Evolutionary conservation across 2,113 vertebrate species (phyloP).

Genomic region (Egretta garzetta): DNA sequence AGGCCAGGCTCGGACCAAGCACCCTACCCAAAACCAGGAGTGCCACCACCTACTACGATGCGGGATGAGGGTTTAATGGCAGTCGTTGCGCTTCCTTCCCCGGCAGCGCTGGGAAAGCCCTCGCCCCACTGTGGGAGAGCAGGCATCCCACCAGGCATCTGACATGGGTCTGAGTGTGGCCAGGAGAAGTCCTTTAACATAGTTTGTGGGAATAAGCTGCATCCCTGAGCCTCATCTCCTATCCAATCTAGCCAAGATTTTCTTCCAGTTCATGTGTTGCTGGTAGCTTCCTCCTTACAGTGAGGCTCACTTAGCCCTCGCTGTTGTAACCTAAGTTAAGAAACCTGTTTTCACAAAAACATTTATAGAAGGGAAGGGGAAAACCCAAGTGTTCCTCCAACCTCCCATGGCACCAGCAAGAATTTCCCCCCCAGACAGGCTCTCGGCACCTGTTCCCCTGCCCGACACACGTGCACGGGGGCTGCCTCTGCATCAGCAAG

Average conservation of each 20-base stretch:
- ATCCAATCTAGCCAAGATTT: not conserved
- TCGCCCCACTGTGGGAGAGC: not conserved
- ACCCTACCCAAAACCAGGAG: not conserved
- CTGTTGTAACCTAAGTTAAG: slow-evolving; percentile 24
- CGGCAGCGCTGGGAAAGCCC: not conserved
- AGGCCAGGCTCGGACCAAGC: not conserved
- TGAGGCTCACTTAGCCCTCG: not conserved
- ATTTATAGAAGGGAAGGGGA: slow-evolving; percentile 3
- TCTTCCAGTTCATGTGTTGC: not conserved
- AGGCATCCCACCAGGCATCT: not conserved
- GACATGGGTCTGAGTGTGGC: not conserved
- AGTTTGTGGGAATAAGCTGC: not conserved
- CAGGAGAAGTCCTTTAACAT: not conserved
- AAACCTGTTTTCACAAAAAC: not conserved
- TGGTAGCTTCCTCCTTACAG: not conserved
- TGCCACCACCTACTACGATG: not conserved
- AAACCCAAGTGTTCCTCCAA: not conserved
- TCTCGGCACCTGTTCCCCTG: slow-evolving; percentile 9
- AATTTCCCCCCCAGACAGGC: not conserved
- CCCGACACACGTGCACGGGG: accelerated
- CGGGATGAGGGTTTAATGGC: not conserved
- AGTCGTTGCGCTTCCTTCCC: not conserved
- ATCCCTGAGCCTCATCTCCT: not conserved
- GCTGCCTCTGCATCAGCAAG: not conserved
- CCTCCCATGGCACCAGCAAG: not conserved